Evolutionary conservation across 1,140 invertebrate species (phyloP).

Genomic region (Cotesia chilonis): DNA sequence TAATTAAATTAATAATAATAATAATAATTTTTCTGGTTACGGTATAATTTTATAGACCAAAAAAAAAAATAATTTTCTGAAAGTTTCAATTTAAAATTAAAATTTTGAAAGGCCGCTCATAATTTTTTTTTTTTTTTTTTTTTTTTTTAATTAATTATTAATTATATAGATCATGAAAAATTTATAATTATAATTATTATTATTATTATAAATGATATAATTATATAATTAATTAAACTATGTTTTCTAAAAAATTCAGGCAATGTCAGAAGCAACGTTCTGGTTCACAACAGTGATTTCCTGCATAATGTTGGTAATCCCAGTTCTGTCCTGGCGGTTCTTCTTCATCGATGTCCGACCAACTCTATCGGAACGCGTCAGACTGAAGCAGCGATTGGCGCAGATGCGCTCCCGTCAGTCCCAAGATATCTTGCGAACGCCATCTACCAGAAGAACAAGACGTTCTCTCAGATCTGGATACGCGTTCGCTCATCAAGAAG

Average conservation of each 20-base stretch:
- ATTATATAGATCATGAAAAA: no score
- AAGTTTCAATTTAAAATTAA: no score
- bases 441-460: slow-evolving; percentile 84
- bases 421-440: slow-evolving; percentile 82
- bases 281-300: slow-evolving; percentile 95
- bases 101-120: no score
- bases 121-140: no score
- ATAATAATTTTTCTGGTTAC: no score
- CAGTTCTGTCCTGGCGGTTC: slow-evolving; percentile 93
- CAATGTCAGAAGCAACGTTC: slow-evolving; percentile 89
- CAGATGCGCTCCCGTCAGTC: slow-evolving; percentile 75
- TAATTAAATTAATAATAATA: background rate
- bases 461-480: slow-evolving; percentile 95
- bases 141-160: no score
- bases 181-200: no score
- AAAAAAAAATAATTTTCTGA: no score
- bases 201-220: no score
- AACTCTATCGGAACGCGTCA: slow-evolving; percentile 89
- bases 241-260: slow-evolving; percentile 60
- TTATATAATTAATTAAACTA: background rate
- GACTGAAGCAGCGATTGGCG: slow-evolving; percentile 82
- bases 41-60: no score
- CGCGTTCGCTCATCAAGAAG: slow-evolving; percentile 97
- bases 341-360: slow-evolving; percentile 89
- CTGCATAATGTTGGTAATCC: slow-evolving; percentile 84